Evolutionary conservation across 23 tunicate species (phyloP), one percentile per base, ranked within the genome.

Genomic region (Ascidia mentula): DNA sequence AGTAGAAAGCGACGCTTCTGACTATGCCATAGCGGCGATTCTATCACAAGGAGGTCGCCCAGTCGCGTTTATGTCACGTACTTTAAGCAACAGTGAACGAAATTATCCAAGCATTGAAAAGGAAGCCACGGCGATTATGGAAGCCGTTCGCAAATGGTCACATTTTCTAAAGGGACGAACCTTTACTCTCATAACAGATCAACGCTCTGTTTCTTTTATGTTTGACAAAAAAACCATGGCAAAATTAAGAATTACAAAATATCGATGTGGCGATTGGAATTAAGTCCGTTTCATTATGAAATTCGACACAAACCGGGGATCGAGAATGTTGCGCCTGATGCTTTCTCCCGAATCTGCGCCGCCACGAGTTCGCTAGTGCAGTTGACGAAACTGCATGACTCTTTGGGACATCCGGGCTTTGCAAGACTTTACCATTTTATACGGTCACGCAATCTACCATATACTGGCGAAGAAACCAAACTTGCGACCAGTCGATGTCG

Each of bases 211-310:
- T 8, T 7, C 28, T 15, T 77, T 77, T 72, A 77, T 77, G 69
- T 42, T 77, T n/a, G 80, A 77, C 32, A 31, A 12, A 40, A 31
- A 31, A 40, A 42, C 13, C 34, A 18, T 7, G 69, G 69, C 26
- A 77, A 77, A 77, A 77, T 77, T 24, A 77, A 77, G 69, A 77
- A 77, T 32, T 15, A 12, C 8, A 77, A 77, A 77, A 77, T 77
- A n/a, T 8, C 20, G 73, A 12, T 17, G 31, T 77, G 80, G 80
- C 38, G 80, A 40, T 13, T 77, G 12, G 80, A 77, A 31, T 31
- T 40, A 17, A n/a, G n/a, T n/a, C n/a, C n/a, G n/a, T n/a, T n/a
- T n/a, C n/a, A n/a, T n/a, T n/a, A n/a, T n/a, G n/a, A n/a, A n/a
- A n/a, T n/a, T n/a, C n/a, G n/a, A n/a, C n/a, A n/a, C n/a, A n/a